Percentiles rank a stretch among this genome's conserved stretches.
Conservation (phyloP, 2,797 vertebrate genomes). For the Garrulus glandarius region DNA sequence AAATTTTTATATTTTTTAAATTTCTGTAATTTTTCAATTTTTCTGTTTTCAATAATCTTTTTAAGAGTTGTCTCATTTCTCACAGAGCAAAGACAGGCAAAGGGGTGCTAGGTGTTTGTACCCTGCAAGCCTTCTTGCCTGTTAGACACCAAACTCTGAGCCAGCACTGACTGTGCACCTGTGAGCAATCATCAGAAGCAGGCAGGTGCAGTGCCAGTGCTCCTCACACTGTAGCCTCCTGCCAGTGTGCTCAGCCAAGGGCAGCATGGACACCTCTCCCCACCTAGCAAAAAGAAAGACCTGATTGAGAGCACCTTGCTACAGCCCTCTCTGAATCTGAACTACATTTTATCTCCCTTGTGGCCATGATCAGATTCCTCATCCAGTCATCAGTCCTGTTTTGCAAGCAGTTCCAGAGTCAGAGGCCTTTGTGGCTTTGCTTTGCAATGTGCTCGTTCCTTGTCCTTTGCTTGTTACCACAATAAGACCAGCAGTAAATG, state of each 20-base stretch:
- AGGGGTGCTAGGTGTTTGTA: not conserved
- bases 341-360: not conserved
- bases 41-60: too few relatives aligned
- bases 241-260: not conserved
- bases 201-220: not conserved
- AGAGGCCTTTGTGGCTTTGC: not conserved
- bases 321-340: not conserved
- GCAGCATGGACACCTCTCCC: accelerated
- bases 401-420: not conserved
- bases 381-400: not conserved
- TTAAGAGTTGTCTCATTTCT: too few relatives aligned
- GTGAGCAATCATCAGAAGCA: not conserved
- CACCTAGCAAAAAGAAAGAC: not conserved
- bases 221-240: not conserved
- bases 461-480: not conserved
- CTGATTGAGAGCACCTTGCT: not conserved
- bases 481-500: not conserved
- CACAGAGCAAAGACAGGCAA: not conserved
- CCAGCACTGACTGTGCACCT: not conserved
- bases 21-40: too few relatives aligned
- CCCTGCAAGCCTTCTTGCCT: not conserved
- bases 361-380: not conserved
- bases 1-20: too few relatives aligned
- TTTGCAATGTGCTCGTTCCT: not conserved
- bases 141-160: not conserved